Percentiles rank a stretch among this genome's conserved stretches.
Evolutionary conservation across 2,797 vertebrate species (phyloP).

Genomic region (Cryptoprocta ferox): DNA sequence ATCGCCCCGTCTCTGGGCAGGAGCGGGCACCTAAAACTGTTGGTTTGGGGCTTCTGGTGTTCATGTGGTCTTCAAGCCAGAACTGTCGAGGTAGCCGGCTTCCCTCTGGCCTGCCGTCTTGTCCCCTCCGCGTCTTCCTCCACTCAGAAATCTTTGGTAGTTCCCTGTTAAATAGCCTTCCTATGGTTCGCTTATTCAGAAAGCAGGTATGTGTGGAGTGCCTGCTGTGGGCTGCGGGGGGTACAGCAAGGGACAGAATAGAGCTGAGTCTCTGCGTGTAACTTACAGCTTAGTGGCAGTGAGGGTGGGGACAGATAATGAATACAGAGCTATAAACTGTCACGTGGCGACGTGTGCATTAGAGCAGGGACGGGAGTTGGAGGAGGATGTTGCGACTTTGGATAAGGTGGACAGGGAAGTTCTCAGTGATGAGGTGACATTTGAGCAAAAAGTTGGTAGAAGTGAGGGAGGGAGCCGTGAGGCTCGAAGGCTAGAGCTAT

Average conservation of each 20-base stretch:
- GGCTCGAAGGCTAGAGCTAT: background rate
- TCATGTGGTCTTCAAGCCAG: too few relatives aligned
- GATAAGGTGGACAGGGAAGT: background rate
- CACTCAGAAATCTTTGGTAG: background rate
- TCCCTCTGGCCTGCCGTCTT: background rate
- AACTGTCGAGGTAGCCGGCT: background rate
- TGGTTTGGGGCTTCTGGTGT: background rate
- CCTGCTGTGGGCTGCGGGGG: background rate
- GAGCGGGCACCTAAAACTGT: background rate
- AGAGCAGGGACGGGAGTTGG: background rate
- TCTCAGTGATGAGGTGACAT: background rate
- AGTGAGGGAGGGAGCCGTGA: background rate
- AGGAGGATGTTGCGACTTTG: background rate
- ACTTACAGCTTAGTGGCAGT: background rate
- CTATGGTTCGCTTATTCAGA: background rate
- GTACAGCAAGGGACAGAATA: background rate
- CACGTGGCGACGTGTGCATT: background rate
- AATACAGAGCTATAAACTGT: background rate
- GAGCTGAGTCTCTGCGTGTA: background rate
- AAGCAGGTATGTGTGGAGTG: background rate
- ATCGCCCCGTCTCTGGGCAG: background rate
- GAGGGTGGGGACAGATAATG: background rate
- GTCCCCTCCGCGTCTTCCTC: background rate
- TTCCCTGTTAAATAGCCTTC: background rate
- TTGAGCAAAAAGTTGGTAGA: background rate